These are phyloP conservation scores for Bilobella aurantiaca DNA, from an alignment of 1,140 invertebrate species.

Conservation along the genomic window DNA sequence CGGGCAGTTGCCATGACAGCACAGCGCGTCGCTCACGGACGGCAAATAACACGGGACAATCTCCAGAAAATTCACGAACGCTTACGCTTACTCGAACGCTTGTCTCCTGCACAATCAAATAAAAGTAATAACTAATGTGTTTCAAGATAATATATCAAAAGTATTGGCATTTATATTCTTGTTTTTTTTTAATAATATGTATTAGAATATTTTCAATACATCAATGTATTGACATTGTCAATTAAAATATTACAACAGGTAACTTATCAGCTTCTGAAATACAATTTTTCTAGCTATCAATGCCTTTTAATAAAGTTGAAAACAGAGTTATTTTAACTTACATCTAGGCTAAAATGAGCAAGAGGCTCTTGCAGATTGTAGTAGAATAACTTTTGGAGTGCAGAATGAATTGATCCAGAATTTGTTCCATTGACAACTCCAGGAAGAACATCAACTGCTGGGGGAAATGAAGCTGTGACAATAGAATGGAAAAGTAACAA, in stretches of 20 bases:
- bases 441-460: background rate
- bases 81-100: background rate
- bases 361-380: background rate
- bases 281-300: too few relatives aligned
- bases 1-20: constrained; percentile 13
- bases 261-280: background rate
- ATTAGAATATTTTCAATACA: too few relatives aligned
- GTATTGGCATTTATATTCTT: too few relatives aligned
- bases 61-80: constrained; percentile 2
- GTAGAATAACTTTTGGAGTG: background rate
- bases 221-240: too few relatives aligned
- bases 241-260: background rate
- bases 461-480: background rate
- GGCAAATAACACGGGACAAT: constrained; percentile 16
- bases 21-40: background rate
- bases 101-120: constrained; percentile 1
- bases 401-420: background rate
- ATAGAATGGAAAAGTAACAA: too few relatives aligned
- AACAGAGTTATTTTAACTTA: background rate
- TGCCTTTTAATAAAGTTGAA: too few relatives aligned
- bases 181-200: too few relatives aligned
- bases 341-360: background rate
- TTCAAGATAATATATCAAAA: too few relatives aligned
- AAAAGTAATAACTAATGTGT: too few relatives aligned
- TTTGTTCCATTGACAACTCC: background rate